These are phyloP conservation scores for Euzetes globulus DNA, from an alignment of 2,888 invertebrate species.

Conservation along the genomic window DNA sequence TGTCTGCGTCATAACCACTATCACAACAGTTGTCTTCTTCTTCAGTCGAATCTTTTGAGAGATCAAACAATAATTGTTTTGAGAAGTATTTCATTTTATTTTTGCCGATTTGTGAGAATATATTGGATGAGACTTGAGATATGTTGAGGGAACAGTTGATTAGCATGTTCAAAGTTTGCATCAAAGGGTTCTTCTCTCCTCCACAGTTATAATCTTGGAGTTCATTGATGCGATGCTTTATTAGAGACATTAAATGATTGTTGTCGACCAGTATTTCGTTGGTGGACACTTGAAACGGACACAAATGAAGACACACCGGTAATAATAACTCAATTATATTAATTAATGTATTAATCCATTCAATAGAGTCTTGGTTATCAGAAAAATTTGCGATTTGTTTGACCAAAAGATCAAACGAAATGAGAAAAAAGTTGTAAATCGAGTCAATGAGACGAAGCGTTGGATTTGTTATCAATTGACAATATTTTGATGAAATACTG, in stretches of 20 bases:
- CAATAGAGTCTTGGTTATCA: not conserved
- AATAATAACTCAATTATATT: constrained; percentile 17
- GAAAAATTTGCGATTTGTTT: not conserved
- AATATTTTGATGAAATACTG: not conserved
- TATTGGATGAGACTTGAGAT: constrained; percentile 6
- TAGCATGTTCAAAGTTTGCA: constrained; percentile 9
- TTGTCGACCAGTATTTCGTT: not conserved
- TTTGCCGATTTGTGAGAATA: not conserved
- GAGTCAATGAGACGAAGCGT: not conserved
- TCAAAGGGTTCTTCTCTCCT: not conserved
- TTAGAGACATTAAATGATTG: not conserved
- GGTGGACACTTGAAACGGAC: not conserved
- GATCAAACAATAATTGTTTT: not conserved
- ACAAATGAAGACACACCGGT: constrained; percentile 11
- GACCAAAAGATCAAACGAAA: not conserved
- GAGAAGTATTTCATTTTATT: not conserved
- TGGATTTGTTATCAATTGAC: not conserved
- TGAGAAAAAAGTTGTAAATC: not conserved
- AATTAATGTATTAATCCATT: not conserved
- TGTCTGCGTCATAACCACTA: constrained; percentile 33
- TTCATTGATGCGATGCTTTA: not conserved
- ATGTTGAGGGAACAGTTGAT: constrained; percentile 16
- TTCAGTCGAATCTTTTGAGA: constrained; percentile 6
- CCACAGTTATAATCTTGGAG: not conserved
- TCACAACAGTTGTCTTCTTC: constrained; percentile 17